phyloP scores from a whole-genome alignment of 2,888 invertebrate species.

The Crossocerus cetratus region DNA sequence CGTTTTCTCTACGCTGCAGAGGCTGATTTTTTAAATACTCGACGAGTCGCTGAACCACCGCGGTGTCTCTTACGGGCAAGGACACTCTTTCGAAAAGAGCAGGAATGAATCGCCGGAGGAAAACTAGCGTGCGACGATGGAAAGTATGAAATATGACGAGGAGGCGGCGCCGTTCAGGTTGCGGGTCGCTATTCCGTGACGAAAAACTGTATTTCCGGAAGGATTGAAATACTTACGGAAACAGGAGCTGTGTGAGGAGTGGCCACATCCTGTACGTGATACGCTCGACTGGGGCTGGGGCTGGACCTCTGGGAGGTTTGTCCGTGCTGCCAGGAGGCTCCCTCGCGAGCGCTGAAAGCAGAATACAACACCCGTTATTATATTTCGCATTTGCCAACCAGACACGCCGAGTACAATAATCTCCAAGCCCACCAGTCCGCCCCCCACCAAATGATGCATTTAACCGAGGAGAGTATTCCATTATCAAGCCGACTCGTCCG shows the following conservation, averaged over 20 bases:
- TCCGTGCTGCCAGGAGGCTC: conserved; percentile 56
- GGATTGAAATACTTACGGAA: conserved; percentile 66
- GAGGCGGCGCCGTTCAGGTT: conserved; percentile 1
- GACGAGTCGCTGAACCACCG: no score
- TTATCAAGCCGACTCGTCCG: no score
- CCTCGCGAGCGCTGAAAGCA: conserved; percentile 48
- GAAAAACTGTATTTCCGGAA: conserved; percentile 27
- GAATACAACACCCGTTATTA: conserved; percentile 19
- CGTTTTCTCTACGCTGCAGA: no score
- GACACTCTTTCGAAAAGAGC: no score
- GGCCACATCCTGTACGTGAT: conserved; percentile 64
- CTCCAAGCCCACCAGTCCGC: no score
- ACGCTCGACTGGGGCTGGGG: conserved; percentile 67
- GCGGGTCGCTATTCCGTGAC: background rate
- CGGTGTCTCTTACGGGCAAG: no score
- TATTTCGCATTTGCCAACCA: background rate
- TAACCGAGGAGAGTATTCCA: no score
- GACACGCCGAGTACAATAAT: no score
- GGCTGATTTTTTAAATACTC: no score
- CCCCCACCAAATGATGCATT: no score
- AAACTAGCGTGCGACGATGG: background rate
- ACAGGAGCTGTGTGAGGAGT: conserved; percentile 72
- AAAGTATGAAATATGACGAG: background rate
- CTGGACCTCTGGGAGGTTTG: conserved; percentile 70
- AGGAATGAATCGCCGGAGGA: background rate